phyloP scores from a whole-genome alignment of 2,888 invertebrate species.

The Caenorhabditis afra region DNA sequence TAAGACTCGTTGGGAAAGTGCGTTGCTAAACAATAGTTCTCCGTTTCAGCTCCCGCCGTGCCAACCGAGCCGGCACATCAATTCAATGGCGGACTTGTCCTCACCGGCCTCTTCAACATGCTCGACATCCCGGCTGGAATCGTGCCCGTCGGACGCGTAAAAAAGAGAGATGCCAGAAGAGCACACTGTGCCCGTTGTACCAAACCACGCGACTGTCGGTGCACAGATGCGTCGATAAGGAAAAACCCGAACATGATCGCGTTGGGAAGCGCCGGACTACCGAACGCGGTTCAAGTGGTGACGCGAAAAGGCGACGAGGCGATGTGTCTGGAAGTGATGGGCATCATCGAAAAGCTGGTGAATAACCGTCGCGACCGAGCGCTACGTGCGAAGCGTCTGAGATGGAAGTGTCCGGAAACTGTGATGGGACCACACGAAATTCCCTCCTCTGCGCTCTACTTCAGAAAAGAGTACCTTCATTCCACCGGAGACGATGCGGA shows the following conservation, averaged over 20 bases:
- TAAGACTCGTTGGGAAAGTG: conserved; percentile 13
- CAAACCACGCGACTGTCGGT: too few relatives aligned
- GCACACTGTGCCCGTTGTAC: too few relatives aligned
- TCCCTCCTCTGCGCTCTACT: too few relatives aligned
- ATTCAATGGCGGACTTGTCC: conserved; percentile 72
- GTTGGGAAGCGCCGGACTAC: conserved; percentile 1
- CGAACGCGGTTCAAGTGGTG: conserved; percentile 27
- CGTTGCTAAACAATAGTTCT: not conserved
- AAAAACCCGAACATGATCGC: too few relatives aligned
- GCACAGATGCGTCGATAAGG: too few relatives aligned
- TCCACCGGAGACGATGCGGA: too few relatives aligned
- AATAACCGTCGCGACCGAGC: too few relatives aligned
- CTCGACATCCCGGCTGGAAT: conserved; percentile 81
- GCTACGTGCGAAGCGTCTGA: too few relatives aligned
- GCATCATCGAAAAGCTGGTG: conserved; percentile 21
- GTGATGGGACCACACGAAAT: too few relatives aligned
- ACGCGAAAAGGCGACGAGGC: conserved; percentile 22
- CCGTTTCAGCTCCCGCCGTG: not conserved
- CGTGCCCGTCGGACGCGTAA: conserved; percentile 80
- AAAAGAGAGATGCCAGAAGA: conserved; percentile 54
- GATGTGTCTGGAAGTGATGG: conserved; percentile 36
- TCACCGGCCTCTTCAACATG: conserved; percentile 80
- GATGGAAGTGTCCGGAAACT: too few relatives aligned
- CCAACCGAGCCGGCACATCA: conserved; percentile 57
- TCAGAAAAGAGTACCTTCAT: too few relatives aligned